phyloP scores from a whole-genome alignment of 2,113 vertebrate species.

The Chaetorhynchus papuensis region DNA sequence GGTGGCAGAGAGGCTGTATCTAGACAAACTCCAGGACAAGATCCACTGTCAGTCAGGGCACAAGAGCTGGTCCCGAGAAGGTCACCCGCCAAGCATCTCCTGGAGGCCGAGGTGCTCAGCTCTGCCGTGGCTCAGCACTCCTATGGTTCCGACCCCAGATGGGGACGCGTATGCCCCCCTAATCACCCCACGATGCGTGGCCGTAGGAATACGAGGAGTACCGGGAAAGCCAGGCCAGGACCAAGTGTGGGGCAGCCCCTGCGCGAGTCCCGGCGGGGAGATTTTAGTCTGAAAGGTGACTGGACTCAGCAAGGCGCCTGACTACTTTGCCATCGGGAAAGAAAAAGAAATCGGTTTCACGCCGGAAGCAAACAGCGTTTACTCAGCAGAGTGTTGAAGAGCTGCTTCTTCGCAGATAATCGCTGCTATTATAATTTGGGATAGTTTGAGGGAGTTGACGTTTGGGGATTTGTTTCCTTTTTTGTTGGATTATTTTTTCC shows the following conservation, averaged over 20 bases:
- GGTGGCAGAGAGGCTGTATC: fast-evolving
- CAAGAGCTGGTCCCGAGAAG: not conserved
- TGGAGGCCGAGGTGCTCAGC: not conserved
- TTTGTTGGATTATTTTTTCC: not conserved
- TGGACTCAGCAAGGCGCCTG: not conserved
- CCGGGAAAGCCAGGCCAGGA: not conserved
- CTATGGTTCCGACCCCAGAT: fast-evolving
- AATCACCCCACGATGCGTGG: fast-evolving
- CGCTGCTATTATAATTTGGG: not conserved
- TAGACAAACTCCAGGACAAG: not conserved
- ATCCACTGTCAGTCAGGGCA: not conserved
- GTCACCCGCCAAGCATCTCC: not conserved
- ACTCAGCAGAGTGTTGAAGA: not conserved
- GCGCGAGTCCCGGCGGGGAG: fast-evolving
- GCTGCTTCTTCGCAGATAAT: not conserved
- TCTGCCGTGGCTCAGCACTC: not conserved
- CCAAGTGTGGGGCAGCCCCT: not conserved
- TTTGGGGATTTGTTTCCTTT: not conserved
- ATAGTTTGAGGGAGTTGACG: not conserved
- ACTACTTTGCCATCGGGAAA: not conserved
- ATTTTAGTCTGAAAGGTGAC: not conserved
- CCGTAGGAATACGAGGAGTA: not conserved
- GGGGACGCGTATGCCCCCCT: fast-evolving
- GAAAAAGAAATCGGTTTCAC: not conserved
- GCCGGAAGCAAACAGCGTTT: not conserved